Conservation (phyloP, 2,113 vertebrate species). For the Mus spicilegus region DNA sequence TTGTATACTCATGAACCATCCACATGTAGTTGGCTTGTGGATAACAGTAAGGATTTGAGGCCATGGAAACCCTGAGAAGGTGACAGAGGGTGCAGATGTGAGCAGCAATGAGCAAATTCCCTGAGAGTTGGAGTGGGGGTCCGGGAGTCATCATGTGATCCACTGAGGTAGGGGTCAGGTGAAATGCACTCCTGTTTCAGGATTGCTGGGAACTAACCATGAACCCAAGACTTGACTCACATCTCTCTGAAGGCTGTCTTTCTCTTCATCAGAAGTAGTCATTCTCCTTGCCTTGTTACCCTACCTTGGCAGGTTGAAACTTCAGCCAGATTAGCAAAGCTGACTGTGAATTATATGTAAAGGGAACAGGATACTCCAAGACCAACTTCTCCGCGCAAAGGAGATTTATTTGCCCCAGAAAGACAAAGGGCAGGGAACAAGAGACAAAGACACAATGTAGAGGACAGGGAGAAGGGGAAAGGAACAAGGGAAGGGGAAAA, state of each 20-base stretch:
- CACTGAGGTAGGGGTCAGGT: neutral
- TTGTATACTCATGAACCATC: neutral
- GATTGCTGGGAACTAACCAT: neutral
- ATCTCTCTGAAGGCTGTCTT: neutral
- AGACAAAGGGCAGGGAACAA: neutral
- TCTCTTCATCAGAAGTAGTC: neutral
- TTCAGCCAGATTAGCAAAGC: neutral
- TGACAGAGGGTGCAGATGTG: neutral
- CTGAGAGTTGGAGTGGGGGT: neutral
- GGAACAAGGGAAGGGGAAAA: neutral
- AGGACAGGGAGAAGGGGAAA: neutral
- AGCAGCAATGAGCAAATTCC: neutral
- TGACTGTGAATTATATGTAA: neutral
- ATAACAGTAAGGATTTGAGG: neutral
- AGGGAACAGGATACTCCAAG: neutral
- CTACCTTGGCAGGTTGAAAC: neutral
- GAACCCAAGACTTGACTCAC: neutral
- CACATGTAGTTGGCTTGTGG: too few relatives aligned
- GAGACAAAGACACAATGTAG: neutral
- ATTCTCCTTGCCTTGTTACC: neutral
- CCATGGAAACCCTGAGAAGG: neutral
- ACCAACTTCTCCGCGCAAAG: neutral
- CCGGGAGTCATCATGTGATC: fast-evolving
- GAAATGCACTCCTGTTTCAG: neutral
- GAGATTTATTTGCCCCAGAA: neutral